Base-by-base conservation (phyloP, 1,140 invertebrate genomes). In the Trinorchestia longiramus region DNA sequence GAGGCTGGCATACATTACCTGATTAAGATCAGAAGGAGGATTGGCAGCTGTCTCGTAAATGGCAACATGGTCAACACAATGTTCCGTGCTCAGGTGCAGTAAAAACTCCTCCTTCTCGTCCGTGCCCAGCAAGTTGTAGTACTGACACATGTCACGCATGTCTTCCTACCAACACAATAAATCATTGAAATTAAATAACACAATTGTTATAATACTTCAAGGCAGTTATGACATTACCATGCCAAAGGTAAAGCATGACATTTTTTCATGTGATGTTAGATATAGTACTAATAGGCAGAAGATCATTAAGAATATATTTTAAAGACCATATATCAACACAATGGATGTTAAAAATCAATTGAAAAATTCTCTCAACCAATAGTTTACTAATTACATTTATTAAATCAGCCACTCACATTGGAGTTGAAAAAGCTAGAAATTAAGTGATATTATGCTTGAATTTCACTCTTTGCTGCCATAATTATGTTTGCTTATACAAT, bases 141-240 rank as follows among this genome's bases (percentile, higher is more conserved):
- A 96, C 47, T 96, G 96, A 62, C 96, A 96, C 95, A 96, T 96
- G 43, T 96, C 96, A 19, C 96, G 95, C 95, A 96, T 96, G 45
- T 96, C 96, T 90, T 96, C 96, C 96, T 96, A 95, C 15, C 62
- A 77, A 77, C 62, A 77, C 15, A 77, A 36, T 53, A 77, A 23
- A 15, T 77, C 40, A 96, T 36, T n/a, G 40, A 43, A 95, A 77
- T 44, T 17, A 3, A 45, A 15, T 23, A 91, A 95, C 43, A 41
- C 11, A 88, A 87, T 41, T 88, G 42, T 95, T 47, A 44, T n/a
- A 36, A 41, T 42, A 28, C 28, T 47, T 28, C 95, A 47, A 43
- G 41, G 40, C 23, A 94, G 43, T 44, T 94, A 95, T n/a, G 43
- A 95, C 6, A 17, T 42, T 42, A n/a, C 36, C 53, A 8, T 15